A percentile compares a stretch with the other conserved stretches of the same genome.
These are phyloP conservation scores for Globicephala melas DNA, from an alignment of 2,113 vertebrate species.

Conservation along the genomic window DNA sequence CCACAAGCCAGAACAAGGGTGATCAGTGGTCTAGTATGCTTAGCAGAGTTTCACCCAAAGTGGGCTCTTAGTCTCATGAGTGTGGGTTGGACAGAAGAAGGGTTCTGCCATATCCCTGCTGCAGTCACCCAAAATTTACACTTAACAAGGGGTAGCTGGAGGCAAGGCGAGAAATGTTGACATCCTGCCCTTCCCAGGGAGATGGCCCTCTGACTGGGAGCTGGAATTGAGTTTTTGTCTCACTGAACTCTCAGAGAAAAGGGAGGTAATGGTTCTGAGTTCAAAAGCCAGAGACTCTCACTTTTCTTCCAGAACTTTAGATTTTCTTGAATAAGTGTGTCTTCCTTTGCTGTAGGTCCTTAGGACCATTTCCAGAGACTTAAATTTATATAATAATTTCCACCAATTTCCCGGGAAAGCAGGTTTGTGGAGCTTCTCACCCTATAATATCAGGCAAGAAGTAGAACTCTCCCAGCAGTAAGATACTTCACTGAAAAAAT, in stretches of 20 bases:
- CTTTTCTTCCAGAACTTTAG: not conserved
- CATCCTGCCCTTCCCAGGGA: not conserved
- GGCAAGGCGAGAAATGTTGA: not conserved
- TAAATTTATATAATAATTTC: not conserved
- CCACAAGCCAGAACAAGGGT: not conserved
- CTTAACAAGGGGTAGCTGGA: not conserved
- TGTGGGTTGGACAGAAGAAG: not conserved
- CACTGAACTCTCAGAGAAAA: not conserved
- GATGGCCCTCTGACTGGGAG: not conserved
- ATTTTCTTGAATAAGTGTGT: not conserved
- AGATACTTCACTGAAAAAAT: not conserved
- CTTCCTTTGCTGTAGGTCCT: not conserved
- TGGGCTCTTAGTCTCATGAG: not conserved
- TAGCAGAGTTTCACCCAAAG: not conserved
- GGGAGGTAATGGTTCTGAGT: not conserved
- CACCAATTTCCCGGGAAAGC: not conserved
- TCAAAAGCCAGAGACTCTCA: not conserved
- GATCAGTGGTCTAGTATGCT: not conserved
- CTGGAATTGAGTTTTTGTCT: not conserved
- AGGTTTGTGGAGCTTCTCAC: not conserved
- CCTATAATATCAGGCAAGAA: not conserved
- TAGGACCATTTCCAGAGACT: not conserved
- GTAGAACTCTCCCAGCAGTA: not conserved
- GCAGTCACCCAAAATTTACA: not conserved
- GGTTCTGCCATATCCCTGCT: not conserved